phyloP scores from a whole-genome alignment of 1,140 invertebrate species.

The Halyomorpha halys region DNA sequence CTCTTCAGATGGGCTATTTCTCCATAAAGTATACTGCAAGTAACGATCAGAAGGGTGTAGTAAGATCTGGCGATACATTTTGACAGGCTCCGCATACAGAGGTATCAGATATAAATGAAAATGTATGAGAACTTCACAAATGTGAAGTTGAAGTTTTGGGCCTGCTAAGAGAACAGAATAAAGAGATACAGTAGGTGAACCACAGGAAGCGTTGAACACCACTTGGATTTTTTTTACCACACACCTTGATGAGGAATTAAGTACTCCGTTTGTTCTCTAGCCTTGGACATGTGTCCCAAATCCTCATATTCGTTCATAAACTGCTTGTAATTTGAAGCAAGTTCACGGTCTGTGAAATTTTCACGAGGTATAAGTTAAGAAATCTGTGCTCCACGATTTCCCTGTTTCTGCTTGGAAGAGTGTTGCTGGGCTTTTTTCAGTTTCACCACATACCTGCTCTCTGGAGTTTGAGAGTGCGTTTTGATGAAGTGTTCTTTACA shows the following conservation, averaged over 20 bases:
- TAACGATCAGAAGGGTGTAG: too few species aligned
- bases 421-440: background rate
- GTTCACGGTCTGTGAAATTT: background rate
- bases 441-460: background rate
- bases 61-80: too few species aligned
- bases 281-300: constrained; percentile 1
- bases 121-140: background rate
- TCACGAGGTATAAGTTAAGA: background rate
- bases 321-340: background rate
- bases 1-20: too few species aligned
- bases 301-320: constrained; percentile 18
- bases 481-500: background rate
- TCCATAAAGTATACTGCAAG: too few species aligned
- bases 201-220: background rate
- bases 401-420: background rate
- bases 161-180: background rate
- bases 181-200: background rate
- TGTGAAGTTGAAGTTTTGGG: background rate
- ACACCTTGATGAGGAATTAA: background rate
- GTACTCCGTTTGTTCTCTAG: background rate
- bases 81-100: too few species aligned
- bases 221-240: background rate
- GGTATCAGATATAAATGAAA: too few species aligned
- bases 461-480: background rate
- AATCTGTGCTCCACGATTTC: background rate